Evolutionary conservation across 1,140 invertebrate genomes (phyloP).

Genomic region (Mylabris phalerata): DNA sequence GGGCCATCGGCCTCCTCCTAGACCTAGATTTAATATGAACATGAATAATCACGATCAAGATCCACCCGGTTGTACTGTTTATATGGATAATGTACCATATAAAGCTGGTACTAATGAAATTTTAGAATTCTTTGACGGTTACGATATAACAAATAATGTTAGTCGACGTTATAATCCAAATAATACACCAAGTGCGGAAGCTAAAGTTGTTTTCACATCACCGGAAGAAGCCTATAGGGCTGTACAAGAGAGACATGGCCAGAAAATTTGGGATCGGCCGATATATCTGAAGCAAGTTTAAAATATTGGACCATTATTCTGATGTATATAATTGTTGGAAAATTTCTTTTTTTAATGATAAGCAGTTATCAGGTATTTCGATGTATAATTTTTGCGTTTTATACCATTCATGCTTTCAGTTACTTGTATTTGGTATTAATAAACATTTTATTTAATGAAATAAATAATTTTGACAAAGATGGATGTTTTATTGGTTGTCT

Average conservation of each 20-base stretch:
- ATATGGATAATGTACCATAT: constrained; percentile 80
- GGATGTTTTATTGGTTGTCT: background rate
- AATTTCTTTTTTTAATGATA: background rate
- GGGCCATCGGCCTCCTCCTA: background rate
- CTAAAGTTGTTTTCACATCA: constrained; percentile 71
- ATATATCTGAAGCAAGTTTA: constrained; percentile 46
- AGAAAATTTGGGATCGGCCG: constrained; percentile 50
- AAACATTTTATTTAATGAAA: background rate
- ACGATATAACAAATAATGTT: constrained; percentile 65
- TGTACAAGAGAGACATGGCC: constrained; percentile 50
- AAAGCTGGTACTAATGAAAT: constrained; percentile 81
- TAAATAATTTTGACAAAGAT: background rate
- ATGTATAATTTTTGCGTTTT: background rate
- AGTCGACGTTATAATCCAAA: constrained; percentile 77
- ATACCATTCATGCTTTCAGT: background rate
- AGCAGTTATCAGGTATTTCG: no score
- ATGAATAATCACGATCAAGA: constrained; percentile 47
- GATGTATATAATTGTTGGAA: background rate
- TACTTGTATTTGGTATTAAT: background rate
- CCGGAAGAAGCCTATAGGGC: constrained; percentile 70
- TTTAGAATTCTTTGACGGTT: constrained; percentile 75
- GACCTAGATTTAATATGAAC: constrained; percentile 7
- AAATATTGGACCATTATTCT: background rate
- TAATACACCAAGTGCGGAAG: constrained; percentile 82
- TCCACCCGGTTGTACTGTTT: constrained; percentile 73